Evolutionary conservation across 2,797 vertebrate genomes (phyloP).

Genomic region (Chelmon rostratus): DNA sequence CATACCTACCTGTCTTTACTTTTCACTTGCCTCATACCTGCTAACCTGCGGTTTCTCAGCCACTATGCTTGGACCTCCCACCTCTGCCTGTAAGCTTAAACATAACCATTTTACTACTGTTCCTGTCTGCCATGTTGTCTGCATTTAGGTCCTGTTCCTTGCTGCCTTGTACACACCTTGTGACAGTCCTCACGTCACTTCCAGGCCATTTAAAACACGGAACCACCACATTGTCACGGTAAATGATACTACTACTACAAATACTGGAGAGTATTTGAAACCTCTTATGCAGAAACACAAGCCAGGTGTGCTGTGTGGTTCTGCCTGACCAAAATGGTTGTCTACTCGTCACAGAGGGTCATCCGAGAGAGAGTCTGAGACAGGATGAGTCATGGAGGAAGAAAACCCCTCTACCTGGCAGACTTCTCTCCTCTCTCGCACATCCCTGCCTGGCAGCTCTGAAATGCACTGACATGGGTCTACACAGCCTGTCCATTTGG

Average conservation of each 20-base stretch:
- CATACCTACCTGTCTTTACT: background rate
- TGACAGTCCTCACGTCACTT: background rate
- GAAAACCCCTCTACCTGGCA: constrained; percentile 53
- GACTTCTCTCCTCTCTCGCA: constrained; percentile 48
- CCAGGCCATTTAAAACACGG: constrained; percentile 1
- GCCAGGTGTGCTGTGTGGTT: constrained; percentile 19
- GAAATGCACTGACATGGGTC: constrained; percentile 48
- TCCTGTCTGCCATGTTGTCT: background rate
- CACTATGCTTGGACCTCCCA: background rate
- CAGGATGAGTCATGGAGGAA: constrained; percentile 60
- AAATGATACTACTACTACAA: constrained; percentile 10
- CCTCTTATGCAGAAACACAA: constrained; percentile 5
- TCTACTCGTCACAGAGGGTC: constrained; percentile 36
- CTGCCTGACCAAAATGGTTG: constrained; percentile 28
- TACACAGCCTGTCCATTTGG: constrained; percentile 55
- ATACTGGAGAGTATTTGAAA: background rate
- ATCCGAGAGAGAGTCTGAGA: constrained; percentile 35
- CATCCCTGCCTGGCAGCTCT: constrained; percentile 39
- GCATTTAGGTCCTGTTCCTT: background rate
- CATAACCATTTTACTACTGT: background rate
- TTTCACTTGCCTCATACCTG: background rate
- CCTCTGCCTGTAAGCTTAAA: background rate
- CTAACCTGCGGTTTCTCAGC: background rate
- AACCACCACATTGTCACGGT: background rate
- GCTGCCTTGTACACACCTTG: background rate